phyloP scores from a whole-genome alignment of 2,797 vertebrate species.

The Pteronotus mesoamericanus region DNA sequence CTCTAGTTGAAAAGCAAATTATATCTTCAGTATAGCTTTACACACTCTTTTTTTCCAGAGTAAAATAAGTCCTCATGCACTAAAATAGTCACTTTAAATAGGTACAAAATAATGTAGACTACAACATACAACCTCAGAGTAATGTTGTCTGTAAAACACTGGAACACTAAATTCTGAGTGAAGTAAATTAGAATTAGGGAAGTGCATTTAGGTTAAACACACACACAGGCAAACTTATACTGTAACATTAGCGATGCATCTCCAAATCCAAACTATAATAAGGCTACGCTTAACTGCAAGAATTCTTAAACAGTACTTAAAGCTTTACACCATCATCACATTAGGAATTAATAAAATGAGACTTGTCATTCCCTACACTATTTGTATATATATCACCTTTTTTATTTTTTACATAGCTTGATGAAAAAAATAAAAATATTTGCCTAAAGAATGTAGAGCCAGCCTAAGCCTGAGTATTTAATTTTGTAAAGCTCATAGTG shows the following conservation, averaged over 20 bases:
- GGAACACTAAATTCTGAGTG: not conserved
- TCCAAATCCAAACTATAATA: not conserved
- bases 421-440: slow-evolving; percentile 5
- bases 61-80: not conserved
- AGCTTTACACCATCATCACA: not conserved
- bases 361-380: not conserved
- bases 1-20: not conserved
- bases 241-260: not conserved
- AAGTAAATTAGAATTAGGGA: not conserved
- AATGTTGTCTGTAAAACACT: not conserved
- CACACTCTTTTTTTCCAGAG: not conserved
- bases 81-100: not conserved
- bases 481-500: not conserved
- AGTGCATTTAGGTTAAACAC: not conserved
- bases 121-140: not conserved
- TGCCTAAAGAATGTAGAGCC: not conserved
- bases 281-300: not conserved
- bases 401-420: not conserved
- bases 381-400: not conserved
- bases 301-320: not conserved
- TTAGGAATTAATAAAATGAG: not conserved
- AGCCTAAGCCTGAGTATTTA: not conserved
- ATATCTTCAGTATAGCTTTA: not conserved
- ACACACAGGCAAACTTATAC: not conserved
- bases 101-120: not conserved